Base-by-base conservation (phyloP, 2,113 vertebrate species). In the Daubentonia madagascariensis region DNA sequence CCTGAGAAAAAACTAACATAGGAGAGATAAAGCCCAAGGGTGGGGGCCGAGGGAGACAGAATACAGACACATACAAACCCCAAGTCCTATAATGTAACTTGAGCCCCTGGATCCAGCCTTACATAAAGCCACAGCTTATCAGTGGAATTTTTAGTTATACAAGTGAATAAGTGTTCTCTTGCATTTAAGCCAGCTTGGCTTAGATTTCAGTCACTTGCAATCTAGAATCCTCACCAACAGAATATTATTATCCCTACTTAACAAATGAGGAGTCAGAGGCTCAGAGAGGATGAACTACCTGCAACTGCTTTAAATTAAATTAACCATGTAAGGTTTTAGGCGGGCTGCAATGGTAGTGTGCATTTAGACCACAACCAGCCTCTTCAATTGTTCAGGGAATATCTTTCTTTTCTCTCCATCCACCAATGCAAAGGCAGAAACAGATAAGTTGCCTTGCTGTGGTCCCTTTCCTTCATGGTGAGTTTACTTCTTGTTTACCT, bases 281-380 rank as follows among this genome's bases (percentile, higher is more conserved):
- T 73, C 91, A 17, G 30, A 94, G 37, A 92, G 3, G 16, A 83
- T 63, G 68, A 52, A 57, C 8, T 5, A 61, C 12, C 40, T 16
- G 9, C 35, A 28, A 16, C 22, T 63, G 45, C 48, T 67, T 50
- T 68, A 48, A 72, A 35, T 43, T 48, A 30, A 72, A 72, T 23
- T 73, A 23, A 59, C 52, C 37, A 14, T n/a, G 17, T 9, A 54
- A 92, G 43, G 5, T 22, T 73, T 54, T 7, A 5, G 3, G 23
- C 8, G 2, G 14, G 4, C 8, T 14, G 11, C 28, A 37, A 50
- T 2, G 3, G 22, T 6, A 16, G 5, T 4, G 1, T 10, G 8
- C 40, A 45, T 12, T 59, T 14, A 87, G 32, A 37, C 50, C 73
- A 86, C 18, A 70, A 85, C 22, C 37, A 48, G 32, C 6, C 65